These are phyloP conservation scores for Agrotis puta DNA, from an alignment of 2,888 invertebrate species.

Conservation along the genomic window DNA sequence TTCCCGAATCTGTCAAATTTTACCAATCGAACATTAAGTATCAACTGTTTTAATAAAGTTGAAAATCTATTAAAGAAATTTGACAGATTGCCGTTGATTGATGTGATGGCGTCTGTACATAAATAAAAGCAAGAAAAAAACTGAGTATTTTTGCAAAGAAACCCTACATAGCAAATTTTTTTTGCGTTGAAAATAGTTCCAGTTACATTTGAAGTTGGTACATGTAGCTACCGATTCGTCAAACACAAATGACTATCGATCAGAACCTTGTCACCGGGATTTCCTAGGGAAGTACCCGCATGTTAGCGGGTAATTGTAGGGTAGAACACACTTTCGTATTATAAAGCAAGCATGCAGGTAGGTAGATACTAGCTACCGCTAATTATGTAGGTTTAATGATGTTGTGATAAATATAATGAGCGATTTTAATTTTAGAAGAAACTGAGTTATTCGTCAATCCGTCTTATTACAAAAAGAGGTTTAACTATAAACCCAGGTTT, in stretches of 20 bases:
- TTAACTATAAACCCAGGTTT: no score
- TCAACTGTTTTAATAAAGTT: no score
- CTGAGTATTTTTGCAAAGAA: no score
- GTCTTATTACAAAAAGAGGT: no score
- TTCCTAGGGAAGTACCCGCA: conserved; percentile 62
- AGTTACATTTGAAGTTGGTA: background rate
- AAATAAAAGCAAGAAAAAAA: no score
- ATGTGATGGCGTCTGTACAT: no score
- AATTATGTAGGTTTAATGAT: conserved; percentile 1
- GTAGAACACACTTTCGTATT: conserved; percentile 6
- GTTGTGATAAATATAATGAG: conserved; percentile 2
- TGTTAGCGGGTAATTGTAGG: conserved; percentile 43
- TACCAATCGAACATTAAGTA: no score
- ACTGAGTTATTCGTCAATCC: no score
- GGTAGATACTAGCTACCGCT: background rate
- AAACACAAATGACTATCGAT: conserved; percentile 49
- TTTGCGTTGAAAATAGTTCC: conserved; percentile 13
- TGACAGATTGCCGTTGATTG: no score
- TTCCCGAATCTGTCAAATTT: no score
- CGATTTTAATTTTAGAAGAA: background rate
- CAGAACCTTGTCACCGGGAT: conserved; percentile 62
- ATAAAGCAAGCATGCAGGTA: conserved; percentile 6
- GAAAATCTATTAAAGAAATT: no score
- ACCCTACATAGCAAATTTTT: background rate
- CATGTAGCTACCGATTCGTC: conserved; percentile 8